Evolutionary conservation across 2,113 vertebrate genomes (phyloP).

Genomic region (Gorilla gorilla): DNA sequence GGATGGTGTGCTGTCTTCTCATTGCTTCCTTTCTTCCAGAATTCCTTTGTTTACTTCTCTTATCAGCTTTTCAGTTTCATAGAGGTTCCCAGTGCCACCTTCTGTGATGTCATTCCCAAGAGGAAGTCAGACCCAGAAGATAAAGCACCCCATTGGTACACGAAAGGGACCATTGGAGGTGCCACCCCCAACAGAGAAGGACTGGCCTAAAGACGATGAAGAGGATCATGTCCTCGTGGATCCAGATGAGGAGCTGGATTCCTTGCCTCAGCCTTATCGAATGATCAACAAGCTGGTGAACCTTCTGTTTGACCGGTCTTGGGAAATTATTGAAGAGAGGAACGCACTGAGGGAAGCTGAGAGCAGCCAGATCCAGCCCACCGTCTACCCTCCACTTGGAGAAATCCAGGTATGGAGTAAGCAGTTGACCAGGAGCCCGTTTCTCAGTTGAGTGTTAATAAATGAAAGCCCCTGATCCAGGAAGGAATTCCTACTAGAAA

Average conservation of each 20-base stretch:
- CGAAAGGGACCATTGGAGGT: constrained; percentile 71
- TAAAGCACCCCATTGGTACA: constrained; percentile 61
- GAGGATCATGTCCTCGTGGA: constrained; percentile 80
- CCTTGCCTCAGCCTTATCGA: constrained; percentile 84
- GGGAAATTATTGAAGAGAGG: constrained; percentile 82
- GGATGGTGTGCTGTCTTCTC: not conserved
- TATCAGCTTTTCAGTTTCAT: not conserved
- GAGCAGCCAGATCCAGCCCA: constrained; percentile 51
- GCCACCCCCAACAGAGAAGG: constrained; percentile 80
- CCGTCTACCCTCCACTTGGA: constrained; percentile 61
- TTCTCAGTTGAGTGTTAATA: not conserved
- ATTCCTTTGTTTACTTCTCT: not conserved
- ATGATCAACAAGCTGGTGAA: constrained; percentile 85
- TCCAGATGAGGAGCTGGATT: constrained; percentile 63
- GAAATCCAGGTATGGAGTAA: constrained; percentile 83
- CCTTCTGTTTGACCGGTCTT: constrained; percentile 79
- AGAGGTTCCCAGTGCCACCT: not conserved
- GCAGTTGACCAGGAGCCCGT: not conserved
- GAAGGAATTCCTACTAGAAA: not conserved
- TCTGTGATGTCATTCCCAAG: constrained; percentile 6
- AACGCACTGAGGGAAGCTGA: constrained; percentile 40
- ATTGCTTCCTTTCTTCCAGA: not conserved
- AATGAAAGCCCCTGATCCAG: not conserved
- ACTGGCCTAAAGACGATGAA: constrained; percentile 78
- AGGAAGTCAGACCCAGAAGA: constrained; percentile 1